These are phyloP conservation scores for Phaethornis superciliosus DNA, from an alignment of 2,113 vertebrate species.

Conservation along the genomic window DNA sequence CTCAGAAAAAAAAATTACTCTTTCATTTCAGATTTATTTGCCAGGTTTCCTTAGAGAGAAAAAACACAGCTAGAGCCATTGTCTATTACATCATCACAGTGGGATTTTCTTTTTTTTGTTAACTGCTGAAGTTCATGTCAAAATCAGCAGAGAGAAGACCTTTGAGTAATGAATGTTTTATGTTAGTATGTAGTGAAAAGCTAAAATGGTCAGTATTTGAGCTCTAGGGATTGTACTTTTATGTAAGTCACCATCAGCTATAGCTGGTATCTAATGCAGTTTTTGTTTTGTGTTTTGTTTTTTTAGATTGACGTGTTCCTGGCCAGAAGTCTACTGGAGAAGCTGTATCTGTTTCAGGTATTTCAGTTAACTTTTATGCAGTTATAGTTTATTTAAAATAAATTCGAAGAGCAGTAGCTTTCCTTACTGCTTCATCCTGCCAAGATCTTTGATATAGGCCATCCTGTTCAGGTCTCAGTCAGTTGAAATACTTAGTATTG, in stretches of 20 bases:
- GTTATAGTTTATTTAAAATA: neutral
- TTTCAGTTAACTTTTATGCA: neutral
- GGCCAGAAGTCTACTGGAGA: slow-evolving; percentile 94
- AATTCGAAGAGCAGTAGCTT: neutral
- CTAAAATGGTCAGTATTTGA: neutral
- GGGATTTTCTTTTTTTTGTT: neutral
- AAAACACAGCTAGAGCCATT: neutral
- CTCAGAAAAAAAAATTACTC: neutral
- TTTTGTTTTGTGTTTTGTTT: neutral
- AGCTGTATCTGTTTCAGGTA: slow-evolving; percentile 98
- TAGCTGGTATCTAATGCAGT: neutral
- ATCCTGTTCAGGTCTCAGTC: neutral
- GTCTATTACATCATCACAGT: neutral
- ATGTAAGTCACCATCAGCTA: neutral
- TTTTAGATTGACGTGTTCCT: slow-evolving; percentile 93
- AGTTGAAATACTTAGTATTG: neutral
- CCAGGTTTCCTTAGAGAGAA: neutral
- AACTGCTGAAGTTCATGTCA: neutral
- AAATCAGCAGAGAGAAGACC: neutral
- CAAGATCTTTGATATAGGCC: neutral
- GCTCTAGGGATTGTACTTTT: neutral
- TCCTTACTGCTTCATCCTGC: neutral
- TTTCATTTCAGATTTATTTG: neutral
- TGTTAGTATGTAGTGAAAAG: neutral
- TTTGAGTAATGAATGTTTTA: neutral